Conservation (phyloP, 1,140 invertebrate species). For the Anastrepha ludens region DNA sequence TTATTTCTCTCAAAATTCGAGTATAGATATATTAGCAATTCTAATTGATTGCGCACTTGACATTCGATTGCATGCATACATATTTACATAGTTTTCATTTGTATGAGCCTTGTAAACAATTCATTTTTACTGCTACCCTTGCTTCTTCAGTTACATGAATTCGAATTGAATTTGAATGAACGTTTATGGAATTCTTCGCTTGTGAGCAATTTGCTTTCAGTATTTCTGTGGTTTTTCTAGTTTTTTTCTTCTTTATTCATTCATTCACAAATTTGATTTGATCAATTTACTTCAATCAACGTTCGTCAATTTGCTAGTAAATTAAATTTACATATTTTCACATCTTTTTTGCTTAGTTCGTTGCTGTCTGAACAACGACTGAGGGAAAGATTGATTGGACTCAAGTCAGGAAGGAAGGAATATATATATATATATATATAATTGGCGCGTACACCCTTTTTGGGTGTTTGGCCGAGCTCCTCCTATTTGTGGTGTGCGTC, state of each 20-base stretch:
- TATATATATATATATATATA: too few relatives aligned
- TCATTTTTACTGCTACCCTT: neutral
- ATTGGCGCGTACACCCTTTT: too few relatives aligned
- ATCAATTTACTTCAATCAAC: slow-evolving; percentile 15
- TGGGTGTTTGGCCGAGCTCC: too few relatives aligned
- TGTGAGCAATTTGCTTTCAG: neutral
- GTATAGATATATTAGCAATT: neutral
- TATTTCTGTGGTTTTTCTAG: neutral
- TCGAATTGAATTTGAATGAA: neutral
- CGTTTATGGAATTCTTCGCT: neutral
- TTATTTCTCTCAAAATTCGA: neutral
- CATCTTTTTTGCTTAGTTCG: neutral
- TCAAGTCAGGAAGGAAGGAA: neutral
- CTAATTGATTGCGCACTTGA: slow-evolving; percentile 30
- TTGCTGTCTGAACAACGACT: too few relatives aligned
- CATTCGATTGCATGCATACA: neutral
- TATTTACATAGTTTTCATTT: neutral
- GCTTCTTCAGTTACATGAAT: neutral
- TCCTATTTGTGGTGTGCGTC: too few relatives aligned
- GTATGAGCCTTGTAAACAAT: neutral
- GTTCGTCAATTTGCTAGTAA: neutral
- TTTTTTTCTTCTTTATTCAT: slow-evolving; percentile 14
- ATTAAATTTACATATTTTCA: slow-evolving; percentile 5
- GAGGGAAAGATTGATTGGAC: neutral
- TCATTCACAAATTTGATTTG: slow-evolving; percentile 28